Conservation (phyloP, 2,797 vertebrate genomes). For the Malacoraja senta region DNA sequence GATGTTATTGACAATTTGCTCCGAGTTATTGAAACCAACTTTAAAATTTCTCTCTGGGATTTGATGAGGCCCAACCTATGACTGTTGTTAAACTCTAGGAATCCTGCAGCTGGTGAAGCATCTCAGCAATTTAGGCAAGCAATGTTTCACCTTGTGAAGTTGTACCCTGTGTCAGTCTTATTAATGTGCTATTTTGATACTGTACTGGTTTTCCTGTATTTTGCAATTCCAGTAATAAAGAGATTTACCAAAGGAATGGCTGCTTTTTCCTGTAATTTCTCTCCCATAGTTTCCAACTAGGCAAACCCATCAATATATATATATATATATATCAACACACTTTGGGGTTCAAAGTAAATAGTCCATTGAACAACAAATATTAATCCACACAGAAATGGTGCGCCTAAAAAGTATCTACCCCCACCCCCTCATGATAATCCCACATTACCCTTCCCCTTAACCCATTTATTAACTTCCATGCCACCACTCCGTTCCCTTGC, state of each 20-base stretch:
- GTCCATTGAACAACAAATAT: too few species aligned
- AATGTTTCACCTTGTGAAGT: slow-evolving; percentile 5
- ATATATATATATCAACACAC: too few species aligned
- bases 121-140: not conserved
- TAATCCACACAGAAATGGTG: too few species aligned
- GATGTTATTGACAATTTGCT: slow-evolving; percentile 5
- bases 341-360: too few species aligned
- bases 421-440: not conserved
- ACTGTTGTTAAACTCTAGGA: not conserved
- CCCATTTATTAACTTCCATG: not conserved
- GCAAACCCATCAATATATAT: too few species aligned
- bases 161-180: slow-evolving; percentile 27
- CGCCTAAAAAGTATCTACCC: too few species aligned
- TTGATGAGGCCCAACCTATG: not conserved
- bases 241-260: slow-evolving; percentile 34
- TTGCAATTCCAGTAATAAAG: slow-evolving; percentile 36
- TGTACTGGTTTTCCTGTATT: slow-evolving; percentile 38
- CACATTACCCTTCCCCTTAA: not conserved
- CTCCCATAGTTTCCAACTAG: too few species aligned
- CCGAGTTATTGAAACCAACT: not conserved
- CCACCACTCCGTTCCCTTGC: not conserved
- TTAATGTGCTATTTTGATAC: slow-evolving; percentile 38
- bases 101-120: slow-evolving; percentile 25
- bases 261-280: not conserved
- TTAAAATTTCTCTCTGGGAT: not conserved